Base-by-base conservation (phyloP, 2,888 invertebrate genomes). In the Spisula subtruncata region DNA sequence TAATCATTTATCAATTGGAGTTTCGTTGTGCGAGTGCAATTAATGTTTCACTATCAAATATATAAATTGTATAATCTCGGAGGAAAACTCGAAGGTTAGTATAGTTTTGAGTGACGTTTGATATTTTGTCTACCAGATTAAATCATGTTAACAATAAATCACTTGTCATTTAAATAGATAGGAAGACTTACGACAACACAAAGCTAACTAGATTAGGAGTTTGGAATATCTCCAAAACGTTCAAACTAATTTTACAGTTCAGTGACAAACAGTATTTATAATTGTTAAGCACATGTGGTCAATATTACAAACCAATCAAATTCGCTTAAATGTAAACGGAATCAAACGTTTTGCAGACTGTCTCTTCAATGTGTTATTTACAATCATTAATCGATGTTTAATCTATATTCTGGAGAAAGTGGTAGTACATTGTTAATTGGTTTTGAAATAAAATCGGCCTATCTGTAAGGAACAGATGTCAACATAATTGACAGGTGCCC, bases 61-160 rank as follows among this genome's bases (percentile, higher is more conserved):
- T 66, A 66, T 66, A 25, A 25, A 41, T 66, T 66, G 20, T 66
- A 25, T 25, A 66, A 25, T 66, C 60, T 12, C 10, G 25, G 60
- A 66, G 20, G n/a, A 25, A 0, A n/a, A 66, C 1, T 10, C 12
- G n/a, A 66, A 66, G 60, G 60, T 66, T 66, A 66, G 60, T 66
- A 66, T n/a, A 66, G 10, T n/a, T 25, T 5, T 66, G 25, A 66
- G n/a, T 66, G 60, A 66, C 60, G 25, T 25, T n/a, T 66, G 60
- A 66, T 66, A 25, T 66, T n/a, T 66, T 10, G 60, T 66, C 60
- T 66, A 25, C 60, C 10, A 25, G 60, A 66, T 66, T 6, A 25
- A 66, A 66, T 66, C 60, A 25, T 66, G 60, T 10, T 66, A 25
- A 66, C 60, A 66, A 66, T 66, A 66, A 66, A 66, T 66, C 60